A percentile compares a stretch with the other conserved stretches of the same genome.
Conservation (phyloP, 2,797 vertebrate genomes). For the Thaleichthys pacificus region DNA sequence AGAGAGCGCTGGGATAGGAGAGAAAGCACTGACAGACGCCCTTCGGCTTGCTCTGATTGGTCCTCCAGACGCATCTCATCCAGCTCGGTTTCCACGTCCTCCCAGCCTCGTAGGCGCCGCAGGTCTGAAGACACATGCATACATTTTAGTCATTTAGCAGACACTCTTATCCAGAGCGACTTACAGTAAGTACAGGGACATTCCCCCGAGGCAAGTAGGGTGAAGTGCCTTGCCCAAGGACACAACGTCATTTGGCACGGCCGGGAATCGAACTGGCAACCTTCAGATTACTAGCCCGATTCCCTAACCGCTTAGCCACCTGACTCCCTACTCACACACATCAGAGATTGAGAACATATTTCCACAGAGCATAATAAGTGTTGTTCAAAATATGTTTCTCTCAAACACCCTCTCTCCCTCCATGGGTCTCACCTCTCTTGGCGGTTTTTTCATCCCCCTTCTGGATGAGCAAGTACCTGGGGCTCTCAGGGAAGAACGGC, state of each 20-base stretch:
- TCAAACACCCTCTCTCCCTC: not conserved
- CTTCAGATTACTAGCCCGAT: no score
- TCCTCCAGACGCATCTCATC: conserved; percentile 84
- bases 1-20: conserved; percentile 79
- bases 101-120: conserved; percentile 76
- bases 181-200: no score
- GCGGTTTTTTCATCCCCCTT: conserved; percentile 75
- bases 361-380: not conserved
- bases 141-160: not conserved
- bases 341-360: not conserved
- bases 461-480: conserved; percentile 88
- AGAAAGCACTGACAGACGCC: conserved; percentile 72
- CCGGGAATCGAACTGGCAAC: no score
- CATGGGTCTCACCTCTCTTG: conserved; percentile 67
- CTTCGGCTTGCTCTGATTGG: conserved; percentile 78
- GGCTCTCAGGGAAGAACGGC: conserved; percentile 93
- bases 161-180: no score
- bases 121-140: conserved; percentile 67
- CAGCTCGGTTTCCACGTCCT: conserved; percentile 79
- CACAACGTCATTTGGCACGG: no score
- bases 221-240: no score
- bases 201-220: no score
- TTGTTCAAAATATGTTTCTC: no score
- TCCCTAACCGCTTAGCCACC: no score
- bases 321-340: not conserved